Conservation (phyloP, 2,888 invertebrate species). For the Zeuzera pyrina region DNA sequence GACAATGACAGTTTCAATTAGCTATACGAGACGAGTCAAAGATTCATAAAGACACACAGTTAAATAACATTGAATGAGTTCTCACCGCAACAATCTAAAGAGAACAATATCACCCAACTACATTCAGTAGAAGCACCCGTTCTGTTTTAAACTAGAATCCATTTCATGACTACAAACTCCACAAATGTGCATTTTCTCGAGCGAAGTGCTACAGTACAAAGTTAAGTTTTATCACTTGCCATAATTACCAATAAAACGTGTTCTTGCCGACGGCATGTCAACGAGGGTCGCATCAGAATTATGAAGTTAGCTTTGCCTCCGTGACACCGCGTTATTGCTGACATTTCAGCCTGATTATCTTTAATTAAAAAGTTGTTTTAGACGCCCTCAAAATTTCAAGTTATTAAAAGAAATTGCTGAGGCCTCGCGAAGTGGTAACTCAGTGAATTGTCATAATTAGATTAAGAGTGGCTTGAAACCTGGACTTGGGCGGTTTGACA, state of each 20-base stretch:
- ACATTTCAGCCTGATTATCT: conserved; percentile 60
- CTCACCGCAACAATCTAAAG: conserved; percentile 45
- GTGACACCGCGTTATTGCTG: conserved; percentile 54
- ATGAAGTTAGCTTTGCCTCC: conserved; percentile 48
- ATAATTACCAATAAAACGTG: conserved; percentile 64
- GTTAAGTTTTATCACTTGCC: conserved; percentile 57
- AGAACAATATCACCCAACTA: conserved; percentile 60
- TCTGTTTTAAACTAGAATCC: conserved; percentile 65
- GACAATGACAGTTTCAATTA: too few species aligned
- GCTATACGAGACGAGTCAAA: too few species aligned
- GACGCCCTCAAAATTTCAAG: conserved; percentile 48
- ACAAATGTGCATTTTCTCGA: conserved; percentile 56
- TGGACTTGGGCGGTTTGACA: too few species aligned
- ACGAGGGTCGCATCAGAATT: conserved; percentile 43
- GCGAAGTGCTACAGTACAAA: conserved; percentile 41
- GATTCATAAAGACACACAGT: conserved; percentile 27
- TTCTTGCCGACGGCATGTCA: conserved; percentile 44
- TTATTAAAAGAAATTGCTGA: conserved; percentile 61
- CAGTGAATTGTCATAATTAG: conserved; percentile 57
- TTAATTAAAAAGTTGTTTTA: conserved; percentile 67
- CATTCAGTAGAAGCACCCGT: conserved; percentile 47
- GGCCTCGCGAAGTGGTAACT: conserved; percentile 50
- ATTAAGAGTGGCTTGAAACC: conserved; percentile 40
- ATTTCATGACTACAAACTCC: conserved; percentile 57
- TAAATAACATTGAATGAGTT: conserved; percentile 13